Conservation (phyloP, 2,888 invertebrate species). For the Athrips mouffetella region DNA sequence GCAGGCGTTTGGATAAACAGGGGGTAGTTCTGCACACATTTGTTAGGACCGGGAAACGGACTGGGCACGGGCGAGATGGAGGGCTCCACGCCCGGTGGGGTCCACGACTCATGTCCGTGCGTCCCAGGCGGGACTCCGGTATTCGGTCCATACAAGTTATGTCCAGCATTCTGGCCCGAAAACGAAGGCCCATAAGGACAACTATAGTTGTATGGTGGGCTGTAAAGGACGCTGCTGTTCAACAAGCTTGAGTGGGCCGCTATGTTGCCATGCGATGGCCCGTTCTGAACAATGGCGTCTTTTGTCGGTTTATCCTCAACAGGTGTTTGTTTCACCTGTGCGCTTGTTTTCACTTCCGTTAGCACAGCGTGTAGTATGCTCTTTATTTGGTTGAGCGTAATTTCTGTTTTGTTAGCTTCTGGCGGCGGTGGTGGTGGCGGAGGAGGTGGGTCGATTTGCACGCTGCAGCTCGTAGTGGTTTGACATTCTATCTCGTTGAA, state of each 20-base stretch:
- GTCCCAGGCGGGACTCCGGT: not conserved
- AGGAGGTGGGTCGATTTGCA: constrained; percentile 26
- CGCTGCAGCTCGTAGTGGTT: constrained; percentile 33
- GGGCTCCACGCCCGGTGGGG: not conserved
- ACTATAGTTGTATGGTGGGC: constrained; percentile 42
- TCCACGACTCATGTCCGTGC: not conserved
- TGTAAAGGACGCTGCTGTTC: constrained; percentile 52
- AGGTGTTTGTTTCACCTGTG: constrained; percentile 28
- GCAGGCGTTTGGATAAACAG: constrained; percentile 47
- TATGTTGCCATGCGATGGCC: constrained; percentile 41
- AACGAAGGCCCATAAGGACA: constrained; percentile 42
- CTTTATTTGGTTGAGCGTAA: constrained; percentile 60
- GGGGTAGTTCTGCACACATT: constrained; percentile 53
- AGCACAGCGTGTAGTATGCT: constrained; percentile 58
- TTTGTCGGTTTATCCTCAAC: constrained; percentile 38
- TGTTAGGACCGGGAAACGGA: constrained; percentile 31
- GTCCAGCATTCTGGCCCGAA: constrained; percentile 35
- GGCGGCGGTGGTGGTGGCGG: not conserved
- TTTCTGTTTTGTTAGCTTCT: constrained; percentile 48
- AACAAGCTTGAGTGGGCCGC: constrained; percentile 44
- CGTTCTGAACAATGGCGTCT: constrained; percentile 57
- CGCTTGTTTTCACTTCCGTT: constrained; percentile 56
- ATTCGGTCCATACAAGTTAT: not conserved
- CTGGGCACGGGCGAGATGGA: constrained; percentile 1
- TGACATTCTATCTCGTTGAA: constrained; percentile 42